These are phyloP conservation scores for Copidosoma aretas DNA, from an alignment of 2,888 invertebrate species.

Conservation along the genomic window DNA sequence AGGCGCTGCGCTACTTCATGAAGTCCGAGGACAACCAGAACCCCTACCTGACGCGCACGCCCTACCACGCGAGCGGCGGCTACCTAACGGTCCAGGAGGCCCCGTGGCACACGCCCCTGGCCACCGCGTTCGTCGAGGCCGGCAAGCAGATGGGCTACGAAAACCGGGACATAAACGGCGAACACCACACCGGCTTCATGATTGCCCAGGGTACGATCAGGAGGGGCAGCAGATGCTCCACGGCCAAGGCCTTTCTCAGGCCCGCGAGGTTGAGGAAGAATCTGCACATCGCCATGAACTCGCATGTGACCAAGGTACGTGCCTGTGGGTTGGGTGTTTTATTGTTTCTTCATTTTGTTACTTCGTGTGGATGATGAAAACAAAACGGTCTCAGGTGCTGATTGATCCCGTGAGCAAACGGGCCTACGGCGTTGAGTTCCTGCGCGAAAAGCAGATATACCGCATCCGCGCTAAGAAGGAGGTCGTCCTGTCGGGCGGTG, in stretches of 20 bases:
- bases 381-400: constrained; percentile 45
- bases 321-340: background rate
- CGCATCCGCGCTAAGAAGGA: constrained; percentile 82
- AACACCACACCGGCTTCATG: constrained; percentile 87
- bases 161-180: constrained; percentile 87
- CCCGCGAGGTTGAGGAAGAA: constrained; percentile 82
- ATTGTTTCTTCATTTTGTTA: background rate
- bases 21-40: constrained; percentile 91
- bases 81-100: constrained; percentile 86
- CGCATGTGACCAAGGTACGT: constrained; percentile 71
- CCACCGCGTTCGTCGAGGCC: constrained; percentile 81
- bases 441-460: constrained; percentile 75
- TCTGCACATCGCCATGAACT: constrained; percentile 82
- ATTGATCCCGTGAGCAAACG: constrained; percentile 69
- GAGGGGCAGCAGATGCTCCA: constrained; percentile 84
- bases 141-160: constrained; percentile 85
- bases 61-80: constrained; percentile 81
- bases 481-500: constrained; percentile 88
- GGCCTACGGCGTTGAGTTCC: constrained; percentile 83
- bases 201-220: constrained; percentile 83
- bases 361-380: background rate
- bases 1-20: constrained; percentile 83
- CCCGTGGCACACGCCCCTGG: constrained; percentile 84
- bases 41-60: constrained; percentile 80
- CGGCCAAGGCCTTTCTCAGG: constrained; percentile 85